phyloP scores from a whole-genome alignment of 35 echinoderm and acorn worm species.

The Lytechinus variegatus region DNA sequence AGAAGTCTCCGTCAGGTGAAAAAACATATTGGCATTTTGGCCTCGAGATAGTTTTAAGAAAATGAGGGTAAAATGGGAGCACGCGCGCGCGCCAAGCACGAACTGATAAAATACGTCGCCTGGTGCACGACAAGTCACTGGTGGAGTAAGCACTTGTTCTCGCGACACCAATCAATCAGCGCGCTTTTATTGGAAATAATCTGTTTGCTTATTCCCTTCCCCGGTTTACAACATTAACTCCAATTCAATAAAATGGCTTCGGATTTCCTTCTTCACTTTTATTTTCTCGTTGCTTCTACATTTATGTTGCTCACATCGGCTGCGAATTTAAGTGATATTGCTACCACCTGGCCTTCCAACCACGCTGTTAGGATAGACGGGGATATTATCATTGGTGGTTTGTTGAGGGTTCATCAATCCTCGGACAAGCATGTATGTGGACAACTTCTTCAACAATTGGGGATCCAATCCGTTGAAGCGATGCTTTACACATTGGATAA shows the following conservation, averaged over 20 bases:
- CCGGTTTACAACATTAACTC: not conserved
- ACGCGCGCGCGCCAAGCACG: not conserved
- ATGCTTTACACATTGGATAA: constrained; percentile 79
- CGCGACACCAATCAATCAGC: not conserved
- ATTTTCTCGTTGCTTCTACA: not conserved
- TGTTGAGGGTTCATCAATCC: constrained; percentile 76
- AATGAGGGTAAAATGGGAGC: not conserved
- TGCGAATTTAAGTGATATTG: not conserved
- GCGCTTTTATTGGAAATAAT: not conserved
- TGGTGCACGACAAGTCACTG: not conserved
- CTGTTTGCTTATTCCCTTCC: not conserved
- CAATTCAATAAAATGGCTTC: not conserved
- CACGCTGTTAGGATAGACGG: constrained; percentile 60
- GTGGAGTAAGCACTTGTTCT: not conserved
- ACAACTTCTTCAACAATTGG: constrained; percentile 62
- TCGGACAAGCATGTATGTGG: constrained; percentile 70
- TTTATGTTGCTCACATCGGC: not conserved
- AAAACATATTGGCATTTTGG: no score
- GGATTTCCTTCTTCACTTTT: not conserved
- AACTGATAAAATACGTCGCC: not conserved
- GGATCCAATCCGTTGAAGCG: constrained; percentile 87
- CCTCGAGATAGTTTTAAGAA: no score
- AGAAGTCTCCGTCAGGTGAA: no score
- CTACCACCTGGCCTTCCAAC: constrained; percentile 10
- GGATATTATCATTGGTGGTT: constrained; percentile 79